These are phyloP conservation scores for Scaptomyza polygonia DNA, from an alignment of 2,888 invertebrate species.

Conservation along the genomic window DNA sequence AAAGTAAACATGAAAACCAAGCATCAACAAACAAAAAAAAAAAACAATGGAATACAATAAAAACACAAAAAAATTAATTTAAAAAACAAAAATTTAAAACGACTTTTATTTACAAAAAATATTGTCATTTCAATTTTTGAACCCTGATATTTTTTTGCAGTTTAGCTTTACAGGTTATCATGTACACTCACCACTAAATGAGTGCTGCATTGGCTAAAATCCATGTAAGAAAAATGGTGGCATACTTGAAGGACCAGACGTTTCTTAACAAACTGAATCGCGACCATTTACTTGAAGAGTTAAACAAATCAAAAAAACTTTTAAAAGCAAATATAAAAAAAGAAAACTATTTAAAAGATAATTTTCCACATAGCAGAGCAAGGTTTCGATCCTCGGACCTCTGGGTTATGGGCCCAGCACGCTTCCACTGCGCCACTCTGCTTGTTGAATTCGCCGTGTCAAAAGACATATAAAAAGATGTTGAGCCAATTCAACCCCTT, in stretches of 20 bases:
- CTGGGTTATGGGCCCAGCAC: slow-evolving; percentile 62
- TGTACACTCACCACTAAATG: background rate
- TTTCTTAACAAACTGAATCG: too few species aligned
- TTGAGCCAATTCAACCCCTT: slow-evolving; percentile 1
- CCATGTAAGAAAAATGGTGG: background rate
- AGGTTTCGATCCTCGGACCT: slow-evolving; percentile 65
- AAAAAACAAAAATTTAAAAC: slow-evolving; percentile 42
- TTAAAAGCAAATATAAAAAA: too few species aligned
- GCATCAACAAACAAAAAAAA: slow-evolving; percentile 61
- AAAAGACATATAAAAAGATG: background rate
- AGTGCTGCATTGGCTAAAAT: background rate
- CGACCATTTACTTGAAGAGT: too few species aligned
- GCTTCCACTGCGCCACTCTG: slow-evolving; percentile 62
- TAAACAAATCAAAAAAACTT: too few species aligned
- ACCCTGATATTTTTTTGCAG: too few species aligned
- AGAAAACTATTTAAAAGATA: background rate
- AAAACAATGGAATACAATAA: slow-evolving; percentile 55
- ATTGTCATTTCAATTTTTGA: too few species aligned
- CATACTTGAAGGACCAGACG: too few species aligned
- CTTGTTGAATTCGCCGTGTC: slow-evolving; percentile 5
- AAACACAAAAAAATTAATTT: slow-evolving; percentile 73
- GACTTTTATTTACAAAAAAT: slow-evolving; percentile 10
- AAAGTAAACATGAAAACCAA: slow-evolving; percentile 64
- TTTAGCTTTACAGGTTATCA: too few species aligned
- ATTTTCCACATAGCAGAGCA: slow-evolving; percentile 40